Evolutionary conservation across 92 coral and sea anemone species (phyloP), one percentile per base, ranked within the genome.

Genomic region (Bergia puertoricense): DNA sequence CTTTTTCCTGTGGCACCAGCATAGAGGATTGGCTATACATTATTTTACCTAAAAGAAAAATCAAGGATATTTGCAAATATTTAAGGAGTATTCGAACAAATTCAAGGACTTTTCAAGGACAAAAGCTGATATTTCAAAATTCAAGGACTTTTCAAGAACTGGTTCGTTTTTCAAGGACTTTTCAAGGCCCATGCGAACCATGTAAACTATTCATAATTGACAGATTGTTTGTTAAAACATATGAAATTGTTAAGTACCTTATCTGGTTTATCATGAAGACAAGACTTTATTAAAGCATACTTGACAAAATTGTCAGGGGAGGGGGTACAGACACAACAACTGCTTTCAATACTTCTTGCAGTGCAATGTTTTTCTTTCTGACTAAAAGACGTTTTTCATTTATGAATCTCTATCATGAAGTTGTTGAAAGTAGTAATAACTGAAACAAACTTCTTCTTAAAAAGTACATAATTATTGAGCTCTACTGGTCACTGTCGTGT

Each of bases 251-350:
- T 23, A 13, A 57, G 37, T 69, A 69, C 10, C 75, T 69, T 8
- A 69, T 23, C 39, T 8, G 4, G 38, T 69, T 22, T 69, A 69
- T 13, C 4, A 69, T 69, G 41, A 5, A 69, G 75, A 69, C 8
- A 6, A 69, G 75, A 69, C 2, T 69, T 69, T 2, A 11, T 4
- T 69, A n/a, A 23, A 69, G 23, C 75, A 69, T 11, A 22, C 5
- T 57, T 57, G 22, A 57, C 66, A 0, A 57, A 57, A 69, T 69
- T 40, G 5, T 69, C 75, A 40, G 22, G 82, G 89, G 89, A 86
- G 89, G 89, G 81, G 89, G 74, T 86, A 76, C 50, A 81, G 82
- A 86, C 50, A 86, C 82, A 59, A 86, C 89, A 76, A 82, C 51
- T 48, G 75, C 14, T 85, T 30, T 30, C 81, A 85, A 3, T 48